These are phyloP conservation scores for Popillia japonica DNA, from an alignment of 1,140 invertebrate species.

Conservation along the genomic window DNA sequence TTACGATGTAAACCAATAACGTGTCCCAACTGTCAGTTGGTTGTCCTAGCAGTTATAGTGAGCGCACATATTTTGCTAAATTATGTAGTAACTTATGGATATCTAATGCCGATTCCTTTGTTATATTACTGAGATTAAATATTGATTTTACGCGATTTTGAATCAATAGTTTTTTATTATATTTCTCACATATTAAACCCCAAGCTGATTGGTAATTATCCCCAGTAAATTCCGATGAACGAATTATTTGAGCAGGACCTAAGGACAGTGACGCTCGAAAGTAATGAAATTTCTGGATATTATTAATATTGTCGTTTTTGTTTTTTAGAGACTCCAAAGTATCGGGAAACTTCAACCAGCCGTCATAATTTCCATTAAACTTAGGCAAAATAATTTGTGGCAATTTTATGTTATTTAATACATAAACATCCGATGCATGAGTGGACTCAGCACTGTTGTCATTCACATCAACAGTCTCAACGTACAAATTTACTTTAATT, in stretches of 20 bases:
- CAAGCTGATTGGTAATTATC: slow-evolving; percentile 44
- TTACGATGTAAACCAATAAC: slow-evolving; percentile 32
- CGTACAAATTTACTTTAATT: too few species aligned
- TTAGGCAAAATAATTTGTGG: neutral
- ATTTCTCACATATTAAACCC: slow-evolving; percentile 41
- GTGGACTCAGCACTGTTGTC: too few species aligned
- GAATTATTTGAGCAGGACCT: slow-evolving; percentile 39
- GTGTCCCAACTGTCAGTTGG: slow-evolving; percentile 33
- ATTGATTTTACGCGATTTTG: slow-evolving; percentile 51
- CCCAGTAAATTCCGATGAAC: slow-evolving; percentile 39
- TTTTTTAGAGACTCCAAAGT: slow-evolving; percentile 45
- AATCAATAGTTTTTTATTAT: slow-evolving; percentile 51
- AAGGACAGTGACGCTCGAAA: slow-evolving; percentile 36
- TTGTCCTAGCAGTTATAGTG: slow-evolving; percentile 18
- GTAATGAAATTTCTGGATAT: slow-evolving; percentile 45
- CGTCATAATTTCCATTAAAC: neutral
- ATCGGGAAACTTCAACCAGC: slow-evolving; percentile 45
- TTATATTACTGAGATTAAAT: slow-evolving; percentile 45
- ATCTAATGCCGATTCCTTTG: slow-evolving; percentile 45
- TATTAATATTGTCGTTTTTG: slow-evolving; percentile 30
- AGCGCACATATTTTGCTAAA: slow-evolving; percentile 41
- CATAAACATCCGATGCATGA: too few species aligned
- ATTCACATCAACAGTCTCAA: too few species aligned
- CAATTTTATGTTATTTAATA: too few species aligned
- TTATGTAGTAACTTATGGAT: slow-evolving; percentile 49